Conservation (phyloP, 1,140 invertebrate species). For the Lepidotrigona ventralis region DNA sequence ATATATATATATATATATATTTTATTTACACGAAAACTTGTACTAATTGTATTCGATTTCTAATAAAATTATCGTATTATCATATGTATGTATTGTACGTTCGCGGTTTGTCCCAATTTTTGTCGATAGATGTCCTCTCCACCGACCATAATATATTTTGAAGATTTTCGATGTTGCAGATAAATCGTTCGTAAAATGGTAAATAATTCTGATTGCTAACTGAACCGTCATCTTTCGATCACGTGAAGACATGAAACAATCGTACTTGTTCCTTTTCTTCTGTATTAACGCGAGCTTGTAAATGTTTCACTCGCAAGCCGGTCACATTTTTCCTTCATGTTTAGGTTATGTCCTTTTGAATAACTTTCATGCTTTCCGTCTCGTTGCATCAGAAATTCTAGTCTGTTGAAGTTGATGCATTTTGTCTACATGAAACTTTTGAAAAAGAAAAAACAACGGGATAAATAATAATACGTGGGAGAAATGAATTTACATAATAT, state of each 20-base stretch:
- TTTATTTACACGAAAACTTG: neutral
- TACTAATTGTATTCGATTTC: neutral
- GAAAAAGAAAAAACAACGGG: no score
- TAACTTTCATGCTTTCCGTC: neutral
- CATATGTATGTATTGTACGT: neutral
- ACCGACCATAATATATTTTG: conserved; percentile 14
- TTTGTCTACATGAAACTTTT: neutral
- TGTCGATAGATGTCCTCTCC: conserved; percentile 37
- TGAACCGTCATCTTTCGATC: conserved; percentile 31
- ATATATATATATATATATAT: neutral
- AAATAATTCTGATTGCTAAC: conserved; percentile 66
- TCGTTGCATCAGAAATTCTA: conserved; percentile 23
- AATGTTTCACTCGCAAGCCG: conserved; percentile 25
- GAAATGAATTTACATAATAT: neutral
- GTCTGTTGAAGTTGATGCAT: neutral
- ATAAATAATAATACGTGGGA: neutral
- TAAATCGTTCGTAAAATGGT: conserved; percentile 69
- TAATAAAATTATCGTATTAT: neutral
- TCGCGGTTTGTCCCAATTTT: conserved; percentile 13
- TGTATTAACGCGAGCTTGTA: neutral
- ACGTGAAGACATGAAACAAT: neutral
- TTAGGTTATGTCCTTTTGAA: conserved; percentile 59
- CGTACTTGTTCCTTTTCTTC: neutral
- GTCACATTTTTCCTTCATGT: conserved; percentile 7
- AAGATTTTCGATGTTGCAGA: conserved; percentile 39